phyloP scores from a whole-genome alignment of 1,140 invertebrate species.

The Drosophila sturtevanti region DNA sequence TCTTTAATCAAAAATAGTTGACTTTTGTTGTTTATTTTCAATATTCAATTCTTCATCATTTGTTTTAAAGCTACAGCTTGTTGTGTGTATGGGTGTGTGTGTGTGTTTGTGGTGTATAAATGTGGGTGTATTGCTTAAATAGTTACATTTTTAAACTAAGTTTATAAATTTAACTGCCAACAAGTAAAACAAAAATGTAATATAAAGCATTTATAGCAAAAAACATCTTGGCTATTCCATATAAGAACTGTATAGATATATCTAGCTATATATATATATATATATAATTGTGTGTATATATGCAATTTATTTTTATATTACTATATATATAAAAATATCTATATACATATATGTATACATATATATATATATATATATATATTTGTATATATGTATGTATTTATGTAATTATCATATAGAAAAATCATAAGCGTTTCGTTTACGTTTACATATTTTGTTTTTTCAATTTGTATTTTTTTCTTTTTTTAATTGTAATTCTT shows the following conservation, averaged over 20 bases:
- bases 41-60: slow-evolving; percentile 35
- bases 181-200: slow-evolving; percentile 34
- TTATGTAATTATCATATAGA: slow-evolving; percentile 26
- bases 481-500: slow-evolving; percentile 59
- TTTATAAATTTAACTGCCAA: slow-evolving; percentile 62
- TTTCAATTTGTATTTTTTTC: slow-evolving; percentile 24
- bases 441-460: slow-evolving; percentile 58
- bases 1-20: slow-evolving; percentile 73
- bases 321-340: slow-evolving; percentile 54
- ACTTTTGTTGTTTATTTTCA: slow-evolving; percentile 38
- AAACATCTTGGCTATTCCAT: slow-evolving; percentile 37
- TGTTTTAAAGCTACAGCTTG: slow-evolving; percentile 67
- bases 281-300: slow-evolving; percentile 40
- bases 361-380: slow-evolving; percentile 34
- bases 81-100: slow-evolving; percentile 30
- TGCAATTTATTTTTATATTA: slow-evolving; percentile 33
- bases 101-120: slow-evolving; percentile 14
- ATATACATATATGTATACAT: slow-evolving; percentile 21
- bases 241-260: slow-evolving; percentile 27
- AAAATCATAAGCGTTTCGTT: slow-evolving; percentile 77
- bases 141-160: slow-evolving; percentile 36
- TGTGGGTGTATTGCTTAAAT: slow-evolving; percentile 43
- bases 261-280: slow-evolving; percentile 40
- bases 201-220: slow-evolving; percentile 57
- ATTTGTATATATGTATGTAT: slow-evolving; percentile 32